Base-by-base conservation (phyloP, 1,140 invertebrate genomes). In the Lordiphosa stackelbergi region DNA sequence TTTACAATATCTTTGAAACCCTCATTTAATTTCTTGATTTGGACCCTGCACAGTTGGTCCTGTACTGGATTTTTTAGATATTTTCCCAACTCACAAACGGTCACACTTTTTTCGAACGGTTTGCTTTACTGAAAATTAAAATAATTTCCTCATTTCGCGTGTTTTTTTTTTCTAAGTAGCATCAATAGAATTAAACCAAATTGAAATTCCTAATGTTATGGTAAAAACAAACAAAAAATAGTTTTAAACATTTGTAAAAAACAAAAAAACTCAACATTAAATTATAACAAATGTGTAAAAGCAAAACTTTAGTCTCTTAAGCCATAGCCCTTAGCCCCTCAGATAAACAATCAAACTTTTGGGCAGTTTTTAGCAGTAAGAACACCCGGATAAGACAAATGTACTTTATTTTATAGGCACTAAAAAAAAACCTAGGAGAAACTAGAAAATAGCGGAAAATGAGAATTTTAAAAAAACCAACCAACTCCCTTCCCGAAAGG, bases 341-440 rank as follows among this genome's bases (percentile, higher is more conserved):
- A 57, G 56, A 68, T 58, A 73, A 74, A 79, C 71, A 79, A 79
- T 75, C 75, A 74, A 71, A 55, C 57, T 72, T 69, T 78, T 78
- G 73, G 69, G 28, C 58, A 69, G 69, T 69, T 61, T 57, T 49
- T 69, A 69, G 56, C 43, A 54, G 53, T 61, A 69, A 51, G 65
- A 45, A 28, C 42, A 68, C 54, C 55, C 51, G 43, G 46, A 55
- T 57, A 73, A 65, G 69, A 77, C 77, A 70, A 56, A 71, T 55
- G 37, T 69, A 72, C 59, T 71, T 79, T 75, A 81, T 81, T 81
- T 79, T 71, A 65, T 73, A 69, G 66, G 48, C 49, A 60, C 55
- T 52, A 43, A 56, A 69, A 40, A 22, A 24, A 24, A 24, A 31
- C 28, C 61, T 55, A 61, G 53, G 46, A 13, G 34, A 45, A 57